A percentile compares a stretch with the other conserved stretches of the same genome.
phyloP scores from a whole-genome alignment of 2,113 vertebrate species.

The Oenanthe oenanthe region DNA sequence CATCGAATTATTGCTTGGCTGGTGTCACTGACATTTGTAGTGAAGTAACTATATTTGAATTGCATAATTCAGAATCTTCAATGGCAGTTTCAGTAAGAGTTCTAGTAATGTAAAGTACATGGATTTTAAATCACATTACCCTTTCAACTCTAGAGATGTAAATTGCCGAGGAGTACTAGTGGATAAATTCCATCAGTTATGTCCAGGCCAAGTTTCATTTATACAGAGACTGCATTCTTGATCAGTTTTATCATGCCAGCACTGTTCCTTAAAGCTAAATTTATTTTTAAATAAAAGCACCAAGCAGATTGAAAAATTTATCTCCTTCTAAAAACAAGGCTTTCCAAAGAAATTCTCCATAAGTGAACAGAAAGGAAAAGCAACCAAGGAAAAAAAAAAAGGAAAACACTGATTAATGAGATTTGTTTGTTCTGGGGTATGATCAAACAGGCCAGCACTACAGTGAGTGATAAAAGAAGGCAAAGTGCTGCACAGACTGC shows the following conservation, averaged over 20 bases:
- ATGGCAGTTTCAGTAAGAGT: background rate
- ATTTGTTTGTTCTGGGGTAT: background rate
- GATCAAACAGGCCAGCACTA: constrained; percentile 34
- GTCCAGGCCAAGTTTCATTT: constrained; percentile 6
- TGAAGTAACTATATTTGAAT: background rate
- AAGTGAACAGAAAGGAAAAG: background rate
- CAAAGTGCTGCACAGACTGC: background rate
- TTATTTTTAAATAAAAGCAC: constrained; percentile 5
- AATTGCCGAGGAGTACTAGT: background rate
- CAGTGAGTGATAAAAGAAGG: constrained; percentile 37
- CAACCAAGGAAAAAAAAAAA: background rate
- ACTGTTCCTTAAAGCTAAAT: background rate
- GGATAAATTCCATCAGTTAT: background rate
- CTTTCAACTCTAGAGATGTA: constrained; percentile 9
- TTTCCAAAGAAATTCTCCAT: constrained; percentile 31
- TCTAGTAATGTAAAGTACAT: background rate
- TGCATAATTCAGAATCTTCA: constrained; percentile 31
- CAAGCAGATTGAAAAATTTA: background rate
- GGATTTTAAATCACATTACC: constrained; percentile 51
- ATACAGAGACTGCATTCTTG: background rate
- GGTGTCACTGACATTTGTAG: background rate
- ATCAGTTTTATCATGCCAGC: background rate
- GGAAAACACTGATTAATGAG: background rate
- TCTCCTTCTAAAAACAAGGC: background rate
- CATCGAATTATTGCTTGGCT: constrained; percentile 21